Conservation (phyloP, 1,140 invertebrate species). For the Pygmarrhopalites habei region DNA sequence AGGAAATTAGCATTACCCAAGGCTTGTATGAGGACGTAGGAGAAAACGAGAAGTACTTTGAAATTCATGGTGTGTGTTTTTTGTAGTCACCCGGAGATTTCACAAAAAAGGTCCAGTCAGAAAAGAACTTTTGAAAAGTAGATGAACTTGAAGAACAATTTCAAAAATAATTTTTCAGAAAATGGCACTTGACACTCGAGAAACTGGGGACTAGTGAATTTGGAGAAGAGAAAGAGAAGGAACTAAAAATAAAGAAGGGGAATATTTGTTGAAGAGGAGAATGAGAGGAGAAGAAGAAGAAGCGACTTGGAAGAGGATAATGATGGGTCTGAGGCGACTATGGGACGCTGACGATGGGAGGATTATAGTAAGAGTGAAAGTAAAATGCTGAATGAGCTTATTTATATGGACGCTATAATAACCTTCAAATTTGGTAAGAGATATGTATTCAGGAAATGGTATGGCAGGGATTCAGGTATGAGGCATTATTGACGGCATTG, state of each 20-base stretch:
- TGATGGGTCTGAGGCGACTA: background rate
- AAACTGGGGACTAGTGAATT: no score
- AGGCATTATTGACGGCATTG: constrained; percentile 12
- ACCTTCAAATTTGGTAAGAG: constrained; percentile 5
- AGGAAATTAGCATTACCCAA: background rate
- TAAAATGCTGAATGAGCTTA: background rate
- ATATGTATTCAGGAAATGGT: constrained; percentile 12
- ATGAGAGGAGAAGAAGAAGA: background rate
- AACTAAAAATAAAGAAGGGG: no score
- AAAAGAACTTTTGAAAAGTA: background rate
- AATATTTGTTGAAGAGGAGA: no score
- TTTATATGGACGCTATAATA: constrained; percentile 8
- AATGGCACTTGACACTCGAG: background rate
- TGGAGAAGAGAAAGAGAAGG: no score
- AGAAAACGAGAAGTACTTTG: constrained; percentile 1
- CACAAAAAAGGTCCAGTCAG: background rate
- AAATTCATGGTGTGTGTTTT: background rate
- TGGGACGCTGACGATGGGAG: background rate
- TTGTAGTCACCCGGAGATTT: background rate
- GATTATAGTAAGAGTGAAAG: background rate
- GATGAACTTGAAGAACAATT: background rate
- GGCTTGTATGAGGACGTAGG: background rate
- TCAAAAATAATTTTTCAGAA: background rate
- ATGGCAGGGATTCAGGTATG: no score
- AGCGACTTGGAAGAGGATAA: background rate